phyloP scores from a whole-genome alignment of 2,797 vertebrate genomes.

The Enteromius viviparus region DNA sequence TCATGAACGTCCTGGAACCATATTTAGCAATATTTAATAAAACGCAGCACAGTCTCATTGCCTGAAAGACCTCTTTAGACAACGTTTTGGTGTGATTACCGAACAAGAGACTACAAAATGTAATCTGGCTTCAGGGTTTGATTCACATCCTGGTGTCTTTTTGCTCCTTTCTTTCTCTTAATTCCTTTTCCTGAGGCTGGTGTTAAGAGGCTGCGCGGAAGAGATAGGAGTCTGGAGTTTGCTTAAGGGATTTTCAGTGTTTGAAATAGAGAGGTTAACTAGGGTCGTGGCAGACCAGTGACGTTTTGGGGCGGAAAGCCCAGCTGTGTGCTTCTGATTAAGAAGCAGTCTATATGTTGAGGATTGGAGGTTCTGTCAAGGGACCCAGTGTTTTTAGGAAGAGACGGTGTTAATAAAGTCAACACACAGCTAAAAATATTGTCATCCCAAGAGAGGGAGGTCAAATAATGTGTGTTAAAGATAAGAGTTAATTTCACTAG shows the following conservation, averaged over 20 bases:
- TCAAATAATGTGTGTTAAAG: slow-evolving; percentile 41
- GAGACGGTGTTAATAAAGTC: slow-evolving; percentile 46
- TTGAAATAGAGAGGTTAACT: slow-evolving; percentile 59
- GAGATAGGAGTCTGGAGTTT: slow-evolving; percentile 49
- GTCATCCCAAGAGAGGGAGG: slow-evolving; percentile 14
- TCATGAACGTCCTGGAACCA: neutral
- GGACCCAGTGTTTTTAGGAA: slow-evolving; percentile 33
- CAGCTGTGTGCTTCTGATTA: slow-evolving; percentile 56
- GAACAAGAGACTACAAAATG: neutral
- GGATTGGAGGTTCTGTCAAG: slow-evolving; percentile 51
- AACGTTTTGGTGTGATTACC: slow-evolving; percentile 21
- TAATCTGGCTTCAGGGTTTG: slow-evolving; percentile 17
- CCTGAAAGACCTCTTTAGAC: neutral
- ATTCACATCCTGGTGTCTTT: slow-evolving; percentile 24
- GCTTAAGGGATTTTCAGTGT: slow-evolving; percentile 49
- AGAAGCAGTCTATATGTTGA: slow-evolving; percentile 37
- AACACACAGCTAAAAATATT: slow-evolving; percentile 1
- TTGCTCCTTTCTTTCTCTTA: slow-evolving; percentile 1
- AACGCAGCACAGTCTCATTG: neutral
- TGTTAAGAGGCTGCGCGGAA: slow-evolving; percentile 20
- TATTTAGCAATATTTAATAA: neutral
- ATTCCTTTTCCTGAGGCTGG: neutral
- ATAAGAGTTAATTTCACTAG: slow-evolving; percentile 41
- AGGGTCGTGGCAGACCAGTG: slow-evolving; percentile 41
- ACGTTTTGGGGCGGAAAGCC: slow-evolving; percentile 23